phyloP scores from a whole-genome alignment of 1,140 invertebrate genomes.

The Ericerus pela region DNA sequence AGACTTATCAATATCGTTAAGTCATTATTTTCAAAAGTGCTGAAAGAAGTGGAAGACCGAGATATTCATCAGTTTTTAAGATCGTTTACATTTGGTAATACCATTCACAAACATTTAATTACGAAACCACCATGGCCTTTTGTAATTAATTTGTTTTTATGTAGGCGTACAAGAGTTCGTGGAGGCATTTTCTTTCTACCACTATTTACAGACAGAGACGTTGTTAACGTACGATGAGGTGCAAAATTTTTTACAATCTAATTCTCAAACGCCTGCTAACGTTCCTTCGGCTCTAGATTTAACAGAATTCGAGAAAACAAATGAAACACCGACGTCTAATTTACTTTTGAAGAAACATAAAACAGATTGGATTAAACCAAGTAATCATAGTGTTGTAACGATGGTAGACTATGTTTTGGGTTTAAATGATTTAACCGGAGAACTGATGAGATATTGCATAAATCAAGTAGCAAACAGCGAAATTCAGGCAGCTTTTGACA shows the following conservation, averaged over 20 bases:
- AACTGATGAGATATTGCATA: conserved; percentile 77
- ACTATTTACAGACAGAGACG: conserved; percentile 40
- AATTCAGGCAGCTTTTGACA: conserved; percentile 53
- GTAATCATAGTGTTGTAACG: conserved; percentile 31
- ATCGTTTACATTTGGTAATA: conserved; percentile 46
- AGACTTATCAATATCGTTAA: conserved; percentile 43
- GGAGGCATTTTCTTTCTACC: conserved; percentile 64
- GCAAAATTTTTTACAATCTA: conserved; percentile 14
- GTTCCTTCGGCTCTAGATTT: too few relatives aligned
- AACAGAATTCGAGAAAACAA: too few relatives aligned
- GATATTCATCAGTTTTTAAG: conserved; percentile 58
- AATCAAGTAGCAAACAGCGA: conserved; percentile 64
- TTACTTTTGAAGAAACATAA: too few relatives aligned
- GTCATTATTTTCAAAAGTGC: conserved; percentile 48
- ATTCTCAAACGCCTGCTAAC: too few relatives aligned
- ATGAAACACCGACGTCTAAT: too few relatives aligned
- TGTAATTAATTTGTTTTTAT: conserved; percentile 18
- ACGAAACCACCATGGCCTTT: background rate
- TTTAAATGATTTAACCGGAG: conserved; percentile 72
- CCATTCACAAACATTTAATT: background rate
- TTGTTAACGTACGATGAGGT: conserved; percentile 35
- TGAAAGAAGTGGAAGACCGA: conserved; percentile 49
- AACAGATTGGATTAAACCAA: too few relatives aligned
- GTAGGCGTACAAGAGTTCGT: conserved; percentile 72
- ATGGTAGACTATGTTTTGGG: conserved; percentile 65